Evolutionary conservation across 2,797 vertebrate genomes (phyloP), one percentile per base, ranked within the genome.

Genomic region (Amniataba percoides): DNA sequence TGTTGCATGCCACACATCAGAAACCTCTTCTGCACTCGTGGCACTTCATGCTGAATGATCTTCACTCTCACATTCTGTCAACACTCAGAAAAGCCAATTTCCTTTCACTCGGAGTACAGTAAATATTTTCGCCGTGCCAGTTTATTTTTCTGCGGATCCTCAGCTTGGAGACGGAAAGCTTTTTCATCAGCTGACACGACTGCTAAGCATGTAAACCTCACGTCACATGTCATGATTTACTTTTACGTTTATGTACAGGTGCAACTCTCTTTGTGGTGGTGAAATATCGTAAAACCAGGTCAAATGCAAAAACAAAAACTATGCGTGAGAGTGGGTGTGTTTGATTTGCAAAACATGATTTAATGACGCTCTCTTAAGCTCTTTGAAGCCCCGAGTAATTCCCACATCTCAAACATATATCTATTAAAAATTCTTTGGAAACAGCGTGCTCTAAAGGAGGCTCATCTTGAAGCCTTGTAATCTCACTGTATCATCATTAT

Each of bases 21-120:
- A 58, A 80, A 60, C 67, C 72, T 80, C 77, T 49, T 62, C 18
- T 0, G 39, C 61, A 40, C 71, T 63, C 51, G n/a, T 12, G 48
- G 57, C 71, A 78, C 85, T 81, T 72, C 69, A 67, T 6, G 36
- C 71, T 78, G 59, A 86, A 85, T 77, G 84, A 52, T 57, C 86
- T 89, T 39, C 69, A 81, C 56, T 12, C 74, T 72, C 69, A n/a
- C 21, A 72, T 64, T 86, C 79, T 74, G 82, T 87, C 71, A 87
- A 83, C 81, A 82, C 67, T 70, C 19, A 5, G 34, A 66, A 59
- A 80, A 77, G 79, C 72, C 36, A 5, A 43, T 83, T 64, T 81
- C 56, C 68, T 75, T 84, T 78, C 25, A 31, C 78, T 75, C 46
- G 1, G 11, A 48, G 52, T 36, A 70, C 25, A 62, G 82, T 77